Conservation (phyloP, 2,113 vertebrate genomes). For the Apteryx owenii region DNA sequence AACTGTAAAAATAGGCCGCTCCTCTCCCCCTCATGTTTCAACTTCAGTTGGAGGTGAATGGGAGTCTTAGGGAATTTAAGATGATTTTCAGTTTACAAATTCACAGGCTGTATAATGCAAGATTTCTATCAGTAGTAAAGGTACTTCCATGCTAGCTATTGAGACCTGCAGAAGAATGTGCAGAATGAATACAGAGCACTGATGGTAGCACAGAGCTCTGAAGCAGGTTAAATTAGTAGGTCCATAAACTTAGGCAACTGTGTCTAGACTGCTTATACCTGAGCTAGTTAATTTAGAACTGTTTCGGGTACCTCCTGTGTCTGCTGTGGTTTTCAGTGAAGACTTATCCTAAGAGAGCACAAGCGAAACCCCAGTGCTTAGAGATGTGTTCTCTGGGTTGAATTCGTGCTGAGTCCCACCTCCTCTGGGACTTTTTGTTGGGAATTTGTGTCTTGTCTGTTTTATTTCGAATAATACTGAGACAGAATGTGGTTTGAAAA, state of each 20-base stretch:
- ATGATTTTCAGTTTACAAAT: background rate
- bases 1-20: background rate
- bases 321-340: background rate
- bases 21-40: background rate
- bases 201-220: background rate
- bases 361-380: background rate
- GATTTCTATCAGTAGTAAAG: background rate
- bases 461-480: background rate
- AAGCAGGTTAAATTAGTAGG: background rate
- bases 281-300: background rate
- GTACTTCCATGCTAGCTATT: background rate
- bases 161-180: background rate
- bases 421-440: background rate
- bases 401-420: background rate
- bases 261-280: background rate
- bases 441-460: background rate
- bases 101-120: background rate
- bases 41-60: background rate
- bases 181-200: background rate
- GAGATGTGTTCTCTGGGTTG: background rate
- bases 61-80: background rate
- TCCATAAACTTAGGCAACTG: background rate
- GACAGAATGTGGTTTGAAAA: background rate
- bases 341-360: background rate
- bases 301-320: background rate